Conservation (phyloP, 2,888 invertebrate genomes). For the Achlya flavicornis region DNA sequence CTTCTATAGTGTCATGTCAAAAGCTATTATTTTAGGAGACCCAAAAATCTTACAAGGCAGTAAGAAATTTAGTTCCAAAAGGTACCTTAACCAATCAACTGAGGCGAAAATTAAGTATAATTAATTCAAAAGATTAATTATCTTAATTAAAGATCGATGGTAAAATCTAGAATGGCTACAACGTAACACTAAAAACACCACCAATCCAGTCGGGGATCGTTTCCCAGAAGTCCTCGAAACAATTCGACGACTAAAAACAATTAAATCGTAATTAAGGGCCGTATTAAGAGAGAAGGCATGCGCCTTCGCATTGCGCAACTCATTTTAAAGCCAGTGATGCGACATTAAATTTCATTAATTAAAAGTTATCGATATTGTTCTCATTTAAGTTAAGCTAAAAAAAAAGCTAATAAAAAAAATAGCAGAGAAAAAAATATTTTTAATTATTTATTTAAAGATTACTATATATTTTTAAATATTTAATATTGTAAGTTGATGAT, state of each 20-base stretch:
- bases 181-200: slow-evolving; percentile 43
- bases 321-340: slow-evolving; percentile 64
- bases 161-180: slow-evolving; percentile 47
- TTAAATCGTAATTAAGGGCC: slow-evolving; percentile 80
- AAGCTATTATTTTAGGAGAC: too few species aligned
- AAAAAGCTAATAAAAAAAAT: too few species aligned
- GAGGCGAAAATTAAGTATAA: neutral
- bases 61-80: too few species aligned
- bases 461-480: too few species aligned
- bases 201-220: slow-evolving; percentile 32
- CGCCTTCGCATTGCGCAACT: slow-evolving; percentile 59
- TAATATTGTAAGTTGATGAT: too few species aligned
- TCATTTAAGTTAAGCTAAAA: slow-evolving; percentile 11
- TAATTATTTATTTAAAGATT: too few species aligned
- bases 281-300: slow-evolving; percentile 75
- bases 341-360: slow-evolving; percentile 32
- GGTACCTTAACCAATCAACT: neutral
- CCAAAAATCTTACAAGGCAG: too few species aligned
- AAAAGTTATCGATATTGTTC: slow-evolving; percentile 15
- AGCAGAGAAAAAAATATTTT: too few species aligned
- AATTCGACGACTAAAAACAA: slow-evolving; percentile 77
- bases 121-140: neutral
- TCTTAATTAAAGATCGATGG: slow-evolving; percentile 36
- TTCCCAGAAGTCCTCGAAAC: slow-evolving; percentile 68
- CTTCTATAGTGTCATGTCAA: neutral